Evolutionary conservation across 37 sponge, comb jelly and placozoan species (phyloP), one percentile per base, ranked within the genome.

Genomic region (Chondrilla cf. caribensis): DNA sequence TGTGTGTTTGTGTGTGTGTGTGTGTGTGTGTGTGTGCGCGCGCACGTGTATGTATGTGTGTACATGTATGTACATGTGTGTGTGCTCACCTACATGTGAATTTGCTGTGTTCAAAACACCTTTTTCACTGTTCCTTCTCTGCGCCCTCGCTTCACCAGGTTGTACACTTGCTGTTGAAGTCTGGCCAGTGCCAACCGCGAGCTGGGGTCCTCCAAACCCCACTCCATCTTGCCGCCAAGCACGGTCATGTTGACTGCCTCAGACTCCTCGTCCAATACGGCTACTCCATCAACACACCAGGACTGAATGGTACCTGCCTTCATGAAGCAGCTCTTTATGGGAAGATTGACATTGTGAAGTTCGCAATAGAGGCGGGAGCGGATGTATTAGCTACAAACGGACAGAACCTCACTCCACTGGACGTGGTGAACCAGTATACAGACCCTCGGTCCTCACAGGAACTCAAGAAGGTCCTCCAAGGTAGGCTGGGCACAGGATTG

Each of bases 301-400:
- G 95, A 3, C 66, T 82, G 44, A 89, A 90, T 81, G 96, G 96
- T 3, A 90, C 85, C 58, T 77, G 81, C 44, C 84, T 95, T 14
- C 96, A 95, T 77, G 96, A 95, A 41, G 96, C 96, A 25, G 90
- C 90, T 3, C 88, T 95, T 35, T 88, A 90, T 60, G 93, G 96
- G 28, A 84, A 86, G 42, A 58, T 83, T 65, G 96, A 95, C 1
- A 86, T 95, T 14, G 96, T 93, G 29, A 84, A 79, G 60, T 88
- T 92, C 35, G 58, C 93, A 38, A 26, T 95, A 26, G 82, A 89
- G 87, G 95, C 85, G 40, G 93, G 93, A 42, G 93, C 89, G 14
- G 86, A 92, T 75, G 79, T 88, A 11, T 43, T 28, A 0, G 31
- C 37, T 3, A 57, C 44, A 3, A 92, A 92, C 36, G 44, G 80